Percentiles rank a stretch among this genome's conserved stretches.
Evolutionary conservation across 1,140 invertebrate genomes (phyloP).

Genomic region (Tetraneura akinire): DNA sequence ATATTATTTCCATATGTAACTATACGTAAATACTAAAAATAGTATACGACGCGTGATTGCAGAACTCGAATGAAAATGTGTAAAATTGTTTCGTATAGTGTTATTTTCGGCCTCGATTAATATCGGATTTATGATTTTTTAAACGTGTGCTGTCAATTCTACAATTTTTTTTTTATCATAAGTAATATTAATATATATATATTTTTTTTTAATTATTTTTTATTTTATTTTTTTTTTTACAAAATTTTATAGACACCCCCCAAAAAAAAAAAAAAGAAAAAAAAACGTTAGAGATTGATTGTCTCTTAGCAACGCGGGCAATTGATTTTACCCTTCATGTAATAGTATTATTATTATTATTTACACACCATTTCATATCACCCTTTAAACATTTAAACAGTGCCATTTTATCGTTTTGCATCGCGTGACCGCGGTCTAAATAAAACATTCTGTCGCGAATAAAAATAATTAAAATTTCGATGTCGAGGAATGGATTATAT

Average conservation of each 20-base stretch:
- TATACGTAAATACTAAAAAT: too few relatives aligned
- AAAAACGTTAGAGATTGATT: constrained; percentile 47
- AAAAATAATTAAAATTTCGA: neutral
- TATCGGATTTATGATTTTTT: neutral
- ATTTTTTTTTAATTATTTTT: constrained; percentile 29
- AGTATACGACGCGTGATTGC: too few relatives aligned
- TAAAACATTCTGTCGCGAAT: constrained; percentile 1
- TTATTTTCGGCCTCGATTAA: too few relatives aligned
- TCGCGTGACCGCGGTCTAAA: neutral
- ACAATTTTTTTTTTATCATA: neutral
- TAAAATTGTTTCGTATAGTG: too few relatives aligned
- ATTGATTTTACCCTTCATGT: constrained; percentile 47
- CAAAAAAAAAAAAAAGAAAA: neutral
- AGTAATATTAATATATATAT: constrained; percentile 32
- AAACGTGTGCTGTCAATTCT: constrained; percentile 2
- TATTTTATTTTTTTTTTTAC: constrained; percentile 21
- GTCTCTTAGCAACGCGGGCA: constrained; percentile 48
- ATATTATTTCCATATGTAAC: too few relatives aligned
- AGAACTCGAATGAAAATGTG: too few relatives aligned
- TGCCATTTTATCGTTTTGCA: constrained; percentile 17
- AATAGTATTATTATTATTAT: constrained; percentile 32
- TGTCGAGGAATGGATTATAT: neutral
- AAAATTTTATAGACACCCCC: constrained; percentile 35
- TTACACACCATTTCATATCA: constrained; percentile 35
- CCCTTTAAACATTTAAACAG: constrained; percentile 30